These are phyloP conservation scores for Anneissia japonica DNA, from an alignment of 35 echinoderm and acorn worm species.

Conservation along the genomic window DNA sequence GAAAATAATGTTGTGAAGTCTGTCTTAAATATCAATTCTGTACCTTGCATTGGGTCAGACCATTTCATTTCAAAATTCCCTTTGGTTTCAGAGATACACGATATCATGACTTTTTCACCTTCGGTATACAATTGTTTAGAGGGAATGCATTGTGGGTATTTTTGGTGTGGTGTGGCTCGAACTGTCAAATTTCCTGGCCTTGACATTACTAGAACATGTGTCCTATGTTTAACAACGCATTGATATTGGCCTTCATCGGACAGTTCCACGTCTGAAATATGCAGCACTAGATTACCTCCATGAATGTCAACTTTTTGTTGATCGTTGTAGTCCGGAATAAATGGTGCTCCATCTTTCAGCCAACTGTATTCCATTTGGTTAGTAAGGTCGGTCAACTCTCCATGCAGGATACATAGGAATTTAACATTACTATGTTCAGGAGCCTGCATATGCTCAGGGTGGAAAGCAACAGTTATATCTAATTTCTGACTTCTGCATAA, in stretches of 20 bases:
- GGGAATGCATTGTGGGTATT: background rate
- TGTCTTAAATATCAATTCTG: background rate
- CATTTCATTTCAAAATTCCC: background rate
- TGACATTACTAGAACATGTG: background rate
- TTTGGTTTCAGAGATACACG: background rate
- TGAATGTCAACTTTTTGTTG: background rate
- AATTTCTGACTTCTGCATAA: background rate
- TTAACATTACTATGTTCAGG: background rate
- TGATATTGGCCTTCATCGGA: background rate
- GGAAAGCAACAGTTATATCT: background rate
- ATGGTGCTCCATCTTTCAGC: background rate
- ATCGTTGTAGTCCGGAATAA: background rate
- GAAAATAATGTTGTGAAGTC: background rate
- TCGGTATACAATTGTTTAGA: background rate
- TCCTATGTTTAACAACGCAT: background rate
- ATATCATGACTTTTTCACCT: background rate
- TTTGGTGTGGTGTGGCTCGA: background rate
- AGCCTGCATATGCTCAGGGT: background rate
- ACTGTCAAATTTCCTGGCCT: background rate
- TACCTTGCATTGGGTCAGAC: background rate
- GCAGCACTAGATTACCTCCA: background rate
- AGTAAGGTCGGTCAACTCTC: background rate
- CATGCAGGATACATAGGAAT: background rate
- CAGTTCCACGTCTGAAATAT: background rate
- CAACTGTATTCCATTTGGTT: background rate